A percentile compares a stretch with the other conserved stretches of the same genome.
These are phyloP conservation scores for Sander lucioperca DNA, from an alignment of 2,113 vertebrate species.

Conservation along the genomic window DNA sequence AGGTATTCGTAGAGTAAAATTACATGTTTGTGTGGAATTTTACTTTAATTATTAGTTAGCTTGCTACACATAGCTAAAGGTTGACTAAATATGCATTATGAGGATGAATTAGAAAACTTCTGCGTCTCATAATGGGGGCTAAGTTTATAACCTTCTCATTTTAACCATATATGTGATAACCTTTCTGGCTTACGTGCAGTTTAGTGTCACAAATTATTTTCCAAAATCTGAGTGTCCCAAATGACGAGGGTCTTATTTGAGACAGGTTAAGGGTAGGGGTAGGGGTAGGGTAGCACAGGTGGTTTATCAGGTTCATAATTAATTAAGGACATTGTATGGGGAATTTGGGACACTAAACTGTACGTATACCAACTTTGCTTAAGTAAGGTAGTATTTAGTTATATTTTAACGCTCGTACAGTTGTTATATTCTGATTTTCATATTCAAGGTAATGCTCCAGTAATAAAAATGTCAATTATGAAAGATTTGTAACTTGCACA, in stretches of 20 bases:
- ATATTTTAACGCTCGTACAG: not conserved
- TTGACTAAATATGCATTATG: not conserved
- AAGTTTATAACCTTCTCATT: not conserved
- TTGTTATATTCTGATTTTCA: not conserved
- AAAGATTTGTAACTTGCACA: not conserved
- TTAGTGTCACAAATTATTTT: no score
- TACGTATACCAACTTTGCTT: not conserved
- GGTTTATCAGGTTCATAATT: no score
- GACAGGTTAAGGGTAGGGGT: no score
- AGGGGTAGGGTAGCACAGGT: no score
- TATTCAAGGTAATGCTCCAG: not conserved
- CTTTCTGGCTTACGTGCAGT: no score
- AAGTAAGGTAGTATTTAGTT: not conserved
- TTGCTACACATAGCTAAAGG: not conserved
- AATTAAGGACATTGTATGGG: no score
- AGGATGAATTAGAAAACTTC: not conserved
- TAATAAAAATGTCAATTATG: not conserved
- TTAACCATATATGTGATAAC: not conserved
- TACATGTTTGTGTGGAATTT: not conserved
- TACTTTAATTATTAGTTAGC: not conserved
- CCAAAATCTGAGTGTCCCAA: no score
- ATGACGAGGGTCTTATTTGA: no score
- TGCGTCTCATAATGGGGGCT: not conserved
- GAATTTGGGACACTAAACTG: no score
- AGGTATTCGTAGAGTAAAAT: constrained; percentile 13